phyloP scores from a whole-genome alignment of 2,888 invertebrate genomes.

The Lasioglossum lativentre region DNA sequence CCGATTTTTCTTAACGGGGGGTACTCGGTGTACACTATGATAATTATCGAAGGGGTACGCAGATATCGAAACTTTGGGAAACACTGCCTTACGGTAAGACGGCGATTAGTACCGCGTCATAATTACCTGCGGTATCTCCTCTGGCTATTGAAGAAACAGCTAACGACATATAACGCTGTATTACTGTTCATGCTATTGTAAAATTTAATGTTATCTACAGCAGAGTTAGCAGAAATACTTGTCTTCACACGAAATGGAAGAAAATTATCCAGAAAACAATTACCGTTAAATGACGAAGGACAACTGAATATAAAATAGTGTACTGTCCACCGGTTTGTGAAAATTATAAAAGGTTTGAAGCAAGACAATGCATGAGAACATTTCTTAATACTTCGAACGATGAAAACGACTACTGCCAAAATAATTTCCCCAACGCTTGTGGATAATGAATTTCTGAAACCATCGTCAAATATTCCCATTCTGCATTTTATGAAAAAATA shows the following conservation, averaged over 20 bases:
- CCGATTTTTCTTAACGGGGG: too few relatives aligned
- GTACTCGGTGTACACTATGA: too few relatives aligned
- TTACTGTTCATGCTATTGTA: not conserved
- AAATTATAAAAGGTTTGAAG: not conserved
- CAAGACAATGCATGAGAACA: not conserved
- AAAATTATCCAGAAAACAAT: not conserved
- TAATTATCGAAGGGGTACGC: too few relatives aligned
- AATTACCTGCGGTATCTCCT: not conserved
- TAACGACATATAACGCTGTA: not conserved
- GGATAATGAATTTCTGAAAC: too few relatives aligned
- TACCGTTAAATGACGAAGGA: not conserved
- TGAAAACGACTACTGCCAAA: not conserved
- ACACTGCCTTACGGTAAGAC: not conserved
- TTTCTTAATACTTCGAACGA: too few relatives aligned
- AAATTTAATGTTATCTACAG: not conserved
- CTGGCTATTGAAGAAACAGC: not conserved
- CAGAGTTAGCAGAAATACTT: not conserved
- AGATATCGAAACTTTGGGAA: too few relatives aligned
- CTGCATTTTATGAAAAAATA: too few relatives aligned
- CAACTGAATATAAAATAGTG: not conserved
- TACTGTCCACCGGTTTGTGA: not conserved
- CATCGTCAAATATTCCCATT: too few relatives aligned
- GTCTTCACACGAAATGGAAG: not conserved
- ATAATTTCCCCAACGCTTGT: too few relatives aligned
- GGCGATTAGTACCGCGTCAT: slow-evolving; percentile 6